Evolutionary conservation across 2,888 invertebrate genomes (phyloP), one percentile per base, ranked within the genome.

Genomic region (Cyrtodaria siliqua): DNA sequence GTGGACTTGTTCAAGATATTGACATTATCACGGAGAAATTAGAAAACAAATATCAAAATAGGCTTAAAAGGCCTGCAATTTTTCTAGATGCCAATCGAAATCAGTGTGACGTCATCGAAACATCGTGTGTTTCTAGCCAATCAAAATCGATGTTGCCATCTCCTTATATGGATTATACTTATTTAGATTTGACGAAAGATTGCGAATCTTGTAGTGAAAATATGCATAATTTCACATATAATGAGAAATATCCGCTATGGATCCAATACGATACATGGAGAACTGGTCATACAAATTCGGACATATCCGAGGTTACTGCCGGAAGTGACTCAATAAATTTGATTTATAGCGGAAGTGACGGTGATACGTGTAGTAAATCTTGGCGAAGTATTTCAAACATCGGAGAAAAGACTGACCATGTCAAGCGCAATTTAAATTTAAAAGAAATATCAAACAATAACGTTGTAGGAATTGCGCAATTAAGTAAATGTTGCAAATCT

Each of bases 201-300:
- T 76, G 75, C 40, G 64, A 64, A 14, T 50, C 64, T 14, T 79
- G 75, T 55, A 60, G 56, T 33, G 49, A 62, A 29, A 67, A 68
- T 52, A 16, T 62, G 8, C 38, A 56, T n/a, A 57, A 26, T 12
- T 64, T 71, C 60, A 61, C 63, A 12, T 79, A 49, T 42, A 75
- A 72, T 40, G 79, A 64, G 26, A 79, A 79, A 57, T 79, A 79
- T 56, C 79, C 79, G 1, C 56, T 79, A 3, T 79, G 79, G 79
- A 79, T 79, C 9, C 79, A 79, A 24, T 61, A 56, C 50, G 75
- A 72, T 29, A 66, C 71, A 9, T 79, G 79, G 79, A 53, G 53
- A 61, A 52, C 69, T 6, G 63, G 57, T 33, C 55, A 71, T 18
- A 42, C 68, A n/a, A 60, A 59, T 27, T 42, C 63, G n/a, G 75